Evolutionary conservation across 92 coral and sea anemone genomes (phyloP).

Genomic region (Nematostella vectensis): DNA sequence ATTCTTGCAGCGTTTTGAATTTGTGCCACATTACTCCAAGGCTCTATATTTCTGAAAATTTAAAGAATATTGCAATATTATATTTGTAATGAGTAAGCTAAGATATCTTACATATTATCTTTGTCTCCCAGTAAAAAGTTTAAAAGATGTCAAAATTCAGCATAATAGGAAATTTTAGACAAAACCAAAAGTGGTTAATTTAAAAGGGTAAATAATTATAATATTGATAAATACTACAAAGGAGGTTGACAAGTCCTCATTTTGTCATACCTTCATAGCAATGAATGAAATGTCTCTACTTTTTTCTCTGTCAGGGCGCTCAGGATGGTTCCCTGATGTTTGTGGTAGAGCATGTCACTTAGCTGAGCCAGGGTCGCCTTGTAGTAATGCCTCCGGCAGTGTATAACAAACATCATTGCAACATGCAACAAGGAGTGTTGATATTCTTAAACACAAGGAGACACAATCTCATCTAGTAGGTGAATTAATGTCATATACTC

Average conservation of each 20-base stretch:
- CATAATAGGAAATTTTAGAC: too few species aligned
- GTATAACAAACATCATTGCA: constrained; percentile 28
- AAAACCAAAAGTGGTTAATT: too few species aligned
- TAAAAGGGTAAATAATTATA: too few species aligned
- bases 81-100: too few species aligned
- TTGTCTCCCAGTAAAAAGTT: too few species aligned
- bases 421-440: too few species aligned
- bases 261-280: constrained; percentile 29
- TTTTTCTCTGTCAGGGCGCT: constrained; percentile 24
- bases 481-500: constrained; percentile 12
- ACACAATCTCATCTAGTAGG: constrained; percentile 33
- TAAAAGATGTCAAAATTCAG: neutral
- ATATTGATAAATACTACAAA: too few species aligned
- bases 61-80: neutral
- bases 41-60: constrained; percentile 31
- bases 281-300: constrained; percentile 37
- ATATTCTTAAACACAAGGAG: too few species aligned
- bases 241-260: too few species aligned
- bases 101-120: too few species aligned
- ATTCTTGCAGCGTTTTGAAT: constrained; percentile 19
- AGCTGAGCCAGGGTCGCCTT: constrained; percentile 31
- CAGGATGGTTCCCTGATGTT: neutral
- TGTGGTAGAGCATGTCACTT: constrained; percentile 20
- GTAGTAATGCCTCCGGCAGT: constrained; percentile 23
- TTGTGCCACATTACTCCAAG: constrained; percentile 30